Evolutionary conservation across 2,797 vertebrate genomes (phyloP).

Genomic region (Hozukius guyotensis): DNA sequence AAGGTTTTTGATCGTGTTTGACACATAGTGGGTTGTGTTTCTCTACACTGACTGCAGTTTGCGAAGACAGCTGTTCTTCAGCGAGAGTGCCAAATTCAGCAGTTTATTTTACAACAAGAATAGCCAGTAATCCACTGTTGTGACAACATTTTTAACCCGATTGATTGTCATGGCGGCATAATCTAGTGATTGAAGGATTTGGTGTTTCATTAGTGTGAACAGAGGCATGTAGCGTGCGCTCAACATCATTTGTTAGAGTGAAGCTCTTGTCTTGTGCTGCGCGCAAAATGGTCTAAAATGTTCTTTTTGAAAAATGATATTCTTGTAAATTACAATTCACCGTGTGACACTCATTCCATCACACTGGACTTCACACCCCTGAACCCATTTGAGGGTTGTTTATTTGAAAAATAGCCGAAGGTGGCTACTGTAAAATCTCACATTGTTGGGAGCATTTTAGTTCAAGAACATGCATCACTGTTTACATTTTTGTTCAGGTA

Average conservation of each 20-base stretch:
- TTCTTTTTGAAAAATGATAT: slow-evolving; percentile 23
- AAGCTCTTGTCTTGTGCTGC: slow-evolving; percentile 7
- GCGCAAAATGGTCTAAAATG: not conserved
- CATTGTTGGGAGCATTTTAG: not conserved
- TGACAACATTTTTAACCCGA: not conserved
- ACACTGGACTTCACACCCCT: slow-evolving; percentile 3
- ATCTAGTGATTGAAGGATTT: not conserved
- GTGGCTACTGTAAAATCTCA: not conserved
- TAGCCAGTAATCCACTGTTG: not conserved
- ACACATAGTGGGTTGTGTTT: not conserved
- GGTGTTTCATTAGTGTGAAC: not conserved
- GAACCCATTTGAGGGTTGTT: slow-evolving; percentile 13
- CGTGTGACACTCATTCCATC: slow-evolving; percentile 3
- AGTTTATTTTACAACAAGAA: not conserved
- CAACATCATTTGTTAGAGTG: not conserved
- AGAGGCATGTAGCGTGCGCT: not conserved
- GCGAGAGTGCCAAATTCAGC: not conserved
- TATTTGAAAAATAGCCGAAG: not conserved
- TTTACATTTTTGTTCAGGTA: not conserved
- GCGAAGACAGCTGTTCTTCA: not conserved
- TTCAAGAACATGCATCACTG: not conserved
- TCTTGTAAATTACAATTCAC: slow-evolving; percentile 8
- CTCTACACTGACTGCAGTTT: not conserved
- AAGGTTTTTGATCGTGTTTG: slow-evolving; percentile 13
- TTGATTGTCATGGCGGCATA: not conserved